phyloP scores from a whole-genome alignment of 2,888 invertebrate genomes.

The Nomada fucata region DNA sequence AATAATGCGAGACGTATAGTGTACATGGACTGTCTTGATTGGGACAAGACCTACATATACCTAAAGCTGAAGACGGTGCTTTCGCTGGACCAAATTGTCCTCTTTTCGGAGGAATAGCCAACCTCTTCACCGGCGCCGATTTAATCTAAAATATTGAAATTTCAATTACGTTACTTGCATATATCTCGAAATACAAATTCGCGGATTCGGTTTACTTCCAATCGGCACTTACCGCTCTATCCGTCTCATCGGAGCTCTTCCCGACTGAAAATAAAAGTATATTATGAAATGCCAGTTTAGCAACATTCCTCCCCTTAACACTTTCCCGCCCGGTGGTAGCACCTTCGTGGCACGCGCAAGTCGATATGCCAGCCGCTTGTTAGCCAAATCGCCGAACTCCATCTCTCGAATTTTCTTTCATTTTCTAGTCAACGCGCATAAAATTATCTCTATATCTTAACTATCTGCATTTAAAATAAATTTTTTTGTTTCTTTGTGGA shows the following conservation, averaged over 20 bases:
- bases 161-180: conserved; percentile 50
- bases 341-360: too few relatives aligned
- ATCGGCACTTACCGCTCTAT: conserved; percentile 80
- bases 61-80: conserved; percentile 73
- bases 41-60: conserved; percentile 63
- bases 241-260: conserved; percentile 82
- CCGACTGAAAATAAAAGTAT: conserved; percentile 76
- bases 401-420: too few relatives aligned
- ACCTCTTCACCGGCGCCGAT: conserved; percentile 80
- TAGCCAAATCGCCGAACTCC: too few relatives aligned
- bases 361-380: too few relatives aligned
- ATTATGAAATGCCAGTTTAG: neutral
- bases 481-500: neutral
- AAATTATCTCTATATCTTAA: neutral
- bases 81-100: conserved; percentile 82
- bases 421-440: too few relatives aligned
- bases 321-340: too few relatives aligned
- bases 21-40: conserved; percentile 16
- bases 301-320: neutral
- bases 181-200: neutral
- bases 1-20: conserved; percentile 9
- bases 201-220: neutral
- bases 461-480: neutral
- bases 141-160: conserved; percentile 73
- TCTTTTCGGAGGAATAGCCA: conserved; percentile 78